These are phyloP conservation scores for Cerceris rybyensis DNA, from an alignment of 2,888 invertebrate genomes.

Conservation along the genomic window DNA sequence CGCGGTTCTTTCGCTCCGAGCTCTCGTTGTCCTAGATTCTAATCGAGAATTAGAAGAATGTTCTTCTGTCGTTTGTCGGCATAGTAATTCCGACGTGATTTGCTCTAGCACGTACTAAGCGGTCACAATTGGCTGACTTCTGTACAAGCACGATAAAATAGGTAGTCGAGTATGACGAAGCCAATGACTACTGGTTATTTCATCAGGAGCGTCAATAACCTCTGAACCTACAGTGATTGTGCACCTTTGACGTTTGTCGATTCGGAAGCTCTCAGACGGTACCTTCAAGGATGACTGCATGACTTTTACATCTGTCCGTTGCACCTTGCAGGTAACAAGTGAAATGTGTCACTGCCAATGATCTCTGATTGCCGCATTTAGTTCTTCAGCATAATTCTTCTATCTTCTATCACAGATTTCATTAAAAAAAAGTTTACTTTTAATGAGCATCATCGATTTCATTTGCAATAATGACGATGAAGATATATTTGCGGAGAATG, in stretches of 20 bases:
- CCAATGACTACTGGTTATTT: conserved; percentile 62
- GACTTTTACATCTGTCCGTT: conserved; percentile 36
- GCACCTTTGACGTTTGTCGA: conserved; percentile 47
- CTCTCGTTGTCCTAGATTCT: neutral
- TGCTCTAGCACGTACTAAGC: conserved; percentile 39
- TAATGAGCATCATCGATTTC: neutral
- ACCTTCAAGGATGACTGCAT: conserved; percentile 58
- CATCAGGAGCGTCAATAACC: conserved; percentile 53
- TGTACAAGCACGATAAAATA: conserved; percentile 32
- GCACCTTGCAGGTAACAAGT: conserved; percentile 20
- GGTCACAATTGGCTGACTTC: conserved; percentile 29
- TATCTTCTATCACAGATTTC: no score
- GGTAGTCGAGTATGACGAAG: conserved; percentile 57
- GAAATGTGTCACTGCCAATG: conserved; percentile 24
- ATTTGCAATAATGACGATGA: neutral
- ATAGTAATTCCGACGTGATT: conserved; percentile 12
- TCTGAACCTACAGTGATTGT: conserved; percentile 52
- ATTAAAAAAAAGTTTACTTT: neutral
- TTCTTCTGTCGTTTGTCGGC: conserved; percentile 4
- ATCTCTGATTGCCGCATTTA: neutral
- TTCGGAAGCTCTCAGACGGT: conserved; percentile 53
- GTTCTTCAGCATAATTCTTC: neutral
- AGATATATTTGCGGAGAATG: no score
- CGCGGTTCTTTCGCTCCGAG: no score
- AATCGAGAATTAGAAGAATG: neutral